Base-by-base conservation (phyloP, 2,113 vertebrate genomes). In the Tychaedon coryphoeus region DNA sequence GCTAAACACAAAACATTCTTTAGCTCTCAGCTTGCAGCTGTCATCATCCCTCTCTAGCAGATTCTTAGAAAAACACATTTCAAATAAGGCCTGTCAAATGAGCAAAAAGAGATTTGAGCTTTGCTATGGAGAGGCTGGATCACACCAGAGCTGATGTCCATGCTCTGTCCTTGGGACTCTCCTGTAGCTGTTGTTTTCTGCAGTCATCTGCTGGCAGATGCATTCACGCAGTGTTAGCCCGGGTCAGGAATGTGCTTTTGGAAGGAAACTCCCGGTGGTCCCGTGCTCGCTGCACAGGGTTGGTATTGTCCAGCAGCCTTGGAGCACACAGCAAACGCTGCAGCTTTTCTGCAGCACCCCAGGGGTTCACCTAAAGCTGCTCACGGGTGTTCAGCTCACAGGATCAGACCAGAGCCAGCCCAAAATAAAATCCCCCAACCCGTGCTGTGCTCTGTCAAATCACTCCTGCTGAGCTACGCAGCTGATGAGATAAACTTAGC, bases 401-500 rank as follows among this genome's bases (percentile, higher is more conserved):
- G 77, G 77, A 85, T 85, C 73, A 76, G 50, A 38, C 18, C 66
- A 66, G 80, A 82, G 56, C 81, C 33, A 86, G 71, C 54, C 50
- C 71, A 79, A 47, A 92, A 88, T 76, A 92, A 93, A 86, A 85
- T 72, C 57, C 56, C 66, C 10, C 70, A 85, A 53, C 78, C 38
- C 48, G 33, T 87, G 65, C 69, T 91, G 74, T 87, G 88, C 64
- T 95, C 75, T 93, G 47, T 88, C 60, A 76, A 79, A 87, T 88
- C 60, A 28, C 56, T 76, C 90, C 75, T 66, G 92, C 82, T 92
- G 88, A 95, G 90, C 77, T 71, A 71, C 53, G 33, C 53, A 94
- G 90, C 90, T 86, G 86, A 94, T 88, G 86, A 86, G 74, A 92
- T 86, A 94, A 97, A 94, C 92, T 93, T 73, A 90, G 92, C 58